Conservation (phyloP, 37 sponge, comb jelly and placozoan genomes). For the Halisarca cf. caerulea region DNA sequence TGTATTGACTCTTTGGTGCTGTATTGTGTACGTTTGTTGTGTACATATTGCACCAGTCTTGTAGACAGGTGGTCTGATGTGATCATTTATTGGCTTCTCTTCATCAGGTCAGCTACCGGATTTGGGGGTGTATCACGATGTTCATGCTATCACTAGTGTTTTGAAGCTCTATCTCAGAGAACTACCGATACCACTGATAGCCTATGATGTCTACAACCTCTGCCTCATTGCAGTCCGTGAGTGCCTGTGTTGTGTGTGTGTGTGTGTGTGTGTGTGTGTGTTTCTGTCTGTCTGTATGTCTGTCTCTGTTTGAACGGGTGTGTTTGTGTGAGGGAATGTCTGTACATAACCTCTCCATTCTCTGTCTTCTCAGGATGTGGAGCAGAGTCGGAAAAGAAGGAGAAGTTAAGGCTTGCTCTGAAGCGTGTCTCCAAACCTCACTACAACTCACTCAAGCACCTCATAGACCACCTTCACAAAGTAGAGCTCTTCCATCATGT, state of each 20-base stretch:
- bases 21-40: too few species aligned
- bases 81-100: too few species aligned
- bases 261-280: slow-evolving; percentile 3
- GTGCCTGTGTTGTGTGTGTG: slow-evolving; percentile 15
- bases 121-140: slow-evolving; percentile 46
- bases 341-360: background rate
- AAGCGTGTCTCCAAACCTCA: slow-evolving; percentile 71
- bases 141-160: slow-evolving; percentile 77
- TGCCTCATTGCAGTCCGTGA: slow-evolving; percentile 77
- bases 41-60: too few species aligned
- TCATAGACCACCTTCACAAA: slow-evolving; percentile 78
- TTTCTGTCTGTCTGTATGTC: background rate
- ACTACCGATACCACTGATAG: slow-evolving; percentile 87
- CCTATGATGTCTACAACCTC: slow-evolving; percentile 82
- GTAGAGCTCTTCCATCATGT: slow-evolving; percentile 35
- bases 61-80: too few species aligned
- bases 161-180: slow-evolving; percentile 91
- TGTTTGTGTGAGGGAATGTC: background rate
- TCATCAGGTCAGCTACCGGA: slow-evolving; percentile 47
- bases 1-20: too few species aligned
- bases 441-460: slow-evolving; percentile 79
- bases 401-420: slow-evolving; percentile 64
- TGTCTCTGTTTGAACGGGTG: background rate
- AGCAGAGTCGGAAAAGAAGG: slow-evolving; percentile 57
- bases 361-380: slow-evolving; percentile 35